Evolutionary conservation across 2,113 vertebrate genomes (phyloP).

Genomic region (Larimichthys crocea): DNA sequence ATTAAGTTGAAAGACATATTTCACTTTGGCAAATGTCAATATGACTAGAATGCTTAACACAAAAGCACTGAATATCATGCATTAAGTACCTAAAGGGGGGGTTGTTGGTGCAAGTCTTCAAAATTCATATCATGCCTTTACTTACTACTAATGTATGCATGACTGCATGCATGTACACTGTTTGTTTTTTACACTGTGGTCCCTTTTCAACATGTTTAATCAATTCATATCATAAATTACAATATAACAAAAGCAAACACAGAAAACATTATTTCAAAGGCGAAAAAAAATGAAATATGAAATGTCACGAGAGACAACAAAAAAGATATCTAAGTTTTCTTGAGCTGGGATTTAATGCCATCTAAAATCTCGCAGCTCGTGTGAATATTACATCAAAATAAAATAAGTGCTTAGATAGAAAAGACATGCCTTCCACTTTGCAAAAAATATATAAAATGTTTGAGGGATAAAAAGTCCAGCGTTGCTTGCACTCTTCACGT

Average conservation of each 20-base stretch:
- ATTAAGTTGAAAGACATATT: constrained; percentile 33
- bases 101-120: constrained; percentile 55
- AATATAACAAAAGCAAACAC: constrained; percentile 41
- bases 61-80: constrained; percentile 42
- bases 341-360: constrained; percentile 2
- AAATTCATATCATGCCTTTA: constrained; percentile 38
- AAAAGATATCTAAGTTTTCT: constrained; percentile 21
- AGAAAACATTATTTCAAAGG: constrained; percentile 31
- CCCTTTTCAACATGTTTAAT: constrained; percentile 55
- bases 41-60: constrained; percentile 38
- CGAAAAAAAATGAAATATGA: constrained; percentile 5
- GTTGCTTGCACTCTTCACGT: constrained; percentile 2
- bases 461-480: neutral
- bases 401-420: constrained; percentile 71
- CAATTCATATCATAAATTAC: constrained; percentile 45
- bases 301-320: constrained; percentile 17
- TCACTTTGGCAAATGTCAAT: constrained; percentile 40
- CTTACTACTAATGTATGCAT: constrained; percentile 19
- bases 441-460: constrained; percentile 2
- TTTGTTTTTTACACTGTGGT: constrained; percentile 53
- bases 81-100: constrained; percentile 34
- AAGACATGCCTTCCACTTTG: constrained; percentile 2
- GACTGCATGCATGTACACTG: constrained; percentile 26
- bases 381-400: constrained; percentile 24
- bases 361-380: constrained; percentile 9